Evolutionary conservation across 2,888 invertebrate species (phyloP).

Genomic region (Drosophila anomalata): DNA sequence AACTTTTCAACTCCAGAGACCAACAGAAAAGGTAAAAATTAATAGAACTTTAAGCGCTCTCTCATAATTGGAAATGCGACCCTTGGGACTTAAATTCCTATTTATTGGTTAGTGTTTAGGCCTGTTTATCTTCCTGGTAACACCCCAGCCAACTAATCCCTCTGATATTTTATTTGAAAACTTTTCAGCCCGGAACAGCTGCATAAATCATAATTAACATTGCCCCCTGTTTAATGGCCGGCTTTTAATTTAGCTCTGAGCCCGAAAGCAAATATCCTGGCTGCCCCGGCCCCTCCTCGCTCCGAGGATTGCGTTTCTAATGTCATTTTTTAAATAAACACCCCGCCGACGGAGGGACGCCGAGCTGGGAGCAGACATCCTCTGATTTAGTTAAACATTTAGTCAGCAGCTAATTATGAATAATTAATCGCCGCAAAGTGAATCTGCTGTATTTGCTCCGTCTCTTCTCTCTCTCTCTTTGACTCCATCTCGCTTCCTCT

Average conservation of each 20-base stretch:
- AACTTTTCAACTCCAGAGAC: not conserved
- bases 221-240: constrained; percentile 35
- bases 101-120: not conserved
- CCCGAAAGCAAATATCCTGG: constrained; percentile 27
- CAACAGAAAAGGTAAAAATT: not conserved
- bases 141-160: not conserved
- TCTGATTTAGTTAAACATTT: constrained; percentile 61
- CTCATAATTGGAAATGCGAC: not conserved
- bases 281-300: constrained; percentile 8
- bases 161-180: constrained; percentile 19
- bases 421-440: constrained; percentile 57
- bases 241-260: constrained; percentile 44
- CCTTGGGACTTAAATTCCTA: not conserved
- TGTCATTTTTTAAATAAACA: constrained; percentile 45
- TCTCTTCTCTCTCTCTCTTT: no score
- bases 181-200: constrained; percentile 11
- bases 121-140: not conserved
- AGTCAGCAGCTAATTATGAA: constrained; percentile 66
- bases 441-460: constrained; percentile 1
- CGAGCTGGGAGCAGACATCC: constrained; percentile 20
- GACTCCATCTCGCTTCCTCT: not conserved
- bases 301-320: constrained; percentile 35
- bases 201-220: constrained; percentile 57
- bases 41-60: not conserved
- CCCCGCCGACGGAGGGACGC: not conserved